Evolutionary conservation across 2,888 invertebrate genomes (phyloP), one percentile per base, ranked within the genome.

Genomic region (Pammene fasciana): DNA sequence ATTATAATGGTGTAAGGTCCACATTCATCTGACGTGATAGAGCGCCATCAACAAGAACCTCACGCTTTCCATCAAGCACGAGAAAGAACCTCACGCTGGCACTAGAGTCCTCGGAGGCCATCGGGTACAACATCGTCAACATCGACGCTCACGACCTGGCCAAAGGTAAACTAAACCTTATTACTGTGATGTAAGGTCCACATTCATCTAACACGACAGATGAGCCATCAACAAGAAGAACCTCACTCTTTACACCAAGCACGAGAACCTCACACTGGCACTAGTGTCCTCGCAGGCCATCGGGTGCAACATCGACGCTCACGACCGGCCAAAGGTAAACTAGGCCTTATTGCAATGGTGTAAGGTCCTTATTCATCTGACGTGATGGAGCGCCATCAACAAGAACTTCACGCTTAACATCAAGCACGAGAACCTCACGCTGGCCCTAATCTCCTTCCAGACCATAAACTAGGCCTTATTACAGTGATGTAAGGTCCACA

Each of bases 141-240:
- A 99, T 99, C 73, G 99, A 99, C 84, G 98, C 98, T 0, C 98
- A 98, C 82, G 99, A 99, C 87, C 91, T 99, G 79, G 96, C 97
- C 70, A 97, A 98, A 91, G 99, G 97, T 80, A 95, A 26, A 26
- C 26, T 26, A 4, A 26, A 26, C 26, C 26, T 26, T 26, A 26
- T 26, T 26, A 38, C 38, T 36, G 7, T 6, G 5, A 36, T 36
- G 36, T 36, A n/a, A n/a, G n/a, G n/a, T n/a, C n/a, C n/a, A n/a
- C n/a, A n/a, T n/a, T n/a, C n/a, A n/a, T n/a, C n/a, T n/a, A n/a
- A 99, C 86, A 99, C 99, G 16, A 99, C 99, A 83, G 99, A 99
- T 90, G 99, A 99, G 92, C 98, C 34, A 98, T 99, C 81, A 99
- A 99, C 94, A 99, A 98, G 93, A 98, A 97, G 87, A 98, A 96